Evolutionary conservation across 2,888 invertebrate species (phyloP).

Genomic region (Margaritifera margaritifera): DNA sequence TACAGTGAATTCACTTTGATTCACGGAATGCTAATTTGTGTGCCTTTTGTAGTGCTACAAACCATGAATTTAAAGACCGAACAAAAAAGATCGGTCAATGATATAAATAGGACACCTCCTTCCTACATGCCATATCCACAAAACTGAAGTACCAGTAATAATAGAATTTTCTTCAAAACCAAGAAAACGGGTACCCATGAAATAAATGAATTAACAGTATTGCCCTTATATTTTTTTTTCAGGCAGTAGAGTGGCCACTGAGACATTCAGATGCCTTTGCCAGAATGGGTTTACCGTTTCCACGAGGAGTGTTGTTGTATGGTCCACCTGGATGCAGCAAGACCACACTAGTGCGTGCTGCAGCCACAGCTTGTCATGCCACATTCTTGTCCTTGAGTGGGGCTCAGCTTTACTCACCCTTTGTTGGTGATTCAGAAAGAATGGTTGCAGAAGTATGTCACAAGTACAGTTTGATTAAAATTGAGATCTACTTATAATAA

Average conservation of each 20-base stretch:
- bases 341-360: conserved; percentile 78
- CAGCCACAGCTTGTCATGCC: conserved; percentile 75
- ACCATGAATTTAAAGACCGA: no score
- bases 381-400: conserved; percentile 78
- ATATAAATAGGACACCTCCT: no score
- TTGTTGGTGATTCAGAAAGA: conserved; percentile 80
- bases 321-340: conserved; percentile 82
- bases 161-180: no score
- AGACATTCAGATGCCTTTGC: conserved; percentile 57
- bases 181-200: not conserved
- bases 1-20: no score
- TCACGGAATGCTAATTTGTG: no score
- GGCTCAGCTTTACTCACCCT: conserved; percentile 80
- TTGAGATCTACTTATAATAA: not conserved
- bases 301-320: conserved; percentile 77
- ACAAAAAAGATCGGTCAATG: no score
- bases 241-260: conserved; percentile 68
- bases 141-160: no score
- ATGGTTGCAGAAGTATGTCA: conserved; percentile 75
- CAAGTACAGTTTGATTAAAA: no score
- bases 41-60: no score
- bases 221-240: no score
- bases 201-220: no score
- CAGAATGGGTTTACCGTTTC: conserved; percentile 54
- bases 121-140: no score